Percentiles rank a stretch among this genome's conserved stretches.
These are phyloP conservation scores for Clivina fossor DNA, from an alignment of 2,888 invertebrate genomes.

Conservation along the genomic window DNA sequence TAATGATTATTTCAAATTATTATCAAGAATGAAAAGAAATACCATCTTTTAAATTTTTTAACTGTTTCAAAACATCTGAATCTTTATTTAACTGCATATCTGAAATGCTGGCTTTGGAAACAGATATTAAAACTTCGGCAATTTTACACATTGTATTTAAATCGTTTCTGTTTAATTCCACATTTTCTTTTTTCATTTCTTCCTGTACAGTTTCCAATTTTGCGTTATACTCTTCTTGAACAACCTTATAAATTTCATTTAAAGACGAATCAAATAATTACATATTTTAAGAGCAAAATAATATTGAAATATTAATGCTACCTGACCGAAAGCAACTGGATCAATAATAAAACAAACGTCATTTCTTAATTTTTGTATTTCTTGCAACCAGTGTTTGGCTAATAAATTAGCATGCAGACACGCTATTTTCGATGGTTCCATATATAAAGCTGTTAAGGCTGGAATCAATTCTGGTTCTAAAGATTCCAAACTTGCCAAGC, in stretches of 20 bases:
- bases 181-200: background rate
- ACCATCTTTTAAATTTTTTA: constrained; percentile 17
- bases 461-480: constrained; percentile 69
- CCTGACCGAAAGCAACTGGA: constrained; percentile 69
- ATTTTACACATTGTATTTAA: constrained; percentile 2
- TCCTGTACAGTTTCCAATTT: constrained; percentile 19
- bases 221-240: constrained; percentile 24
- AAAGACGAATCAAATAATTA: too few species aligned
- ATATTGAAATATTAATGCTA: constrained; percentile 43
- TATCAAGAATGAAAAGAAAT: background rate
- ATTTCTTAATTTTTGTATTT: constrained; percentile 60
- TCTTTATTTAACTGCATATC: constrained; percentile 18
- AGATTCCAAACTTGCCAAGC: constrained; percentile 67
- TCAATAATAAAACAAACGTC: constrained; percentile 68
- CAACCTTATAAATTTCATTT: constrained; percentile 28
- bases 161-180: constrained; percentile 4
- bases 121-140: constrained; percentile 15
- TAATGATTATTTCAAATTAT: background rate
- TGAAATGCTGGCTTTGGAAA: constrained; percentile 21
- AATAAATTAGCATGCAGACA: constrained; percentile 58
- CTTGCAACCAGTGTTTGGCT: constrained; percentile 61
- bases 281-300: constrained; percentile 4
- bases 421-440: constrained; percentile 56
- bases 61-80: constrained; percentile 19
- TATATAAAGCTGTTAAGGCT: constrained; percentile 55